Evolutionary conservation across 1,140 invertebrate species (phyloP).

Genomic region (Hylaeus anthracinus): DNA sequence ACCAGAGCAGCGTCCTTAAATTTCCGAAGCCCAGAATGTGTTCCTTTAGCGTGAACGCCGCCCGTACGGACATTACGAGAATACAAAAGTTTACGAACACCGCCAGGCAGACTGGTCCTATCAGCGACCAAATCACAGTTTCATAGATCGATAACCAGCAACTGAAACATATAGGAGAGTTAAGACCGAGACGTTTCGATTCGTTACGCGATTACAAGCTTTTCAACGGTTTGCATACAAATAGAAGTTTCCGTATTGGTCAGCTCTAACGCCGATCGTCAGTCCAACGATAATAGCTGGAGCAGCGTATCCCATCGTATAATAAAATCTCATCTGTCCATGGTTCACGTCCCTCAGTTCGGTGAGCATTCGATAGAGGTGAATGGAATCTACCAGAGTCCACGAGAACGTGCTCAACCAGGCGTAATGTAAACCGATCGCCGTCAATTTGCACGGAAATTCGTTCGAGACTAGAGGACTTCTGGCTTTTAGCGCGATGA

Average conservation of each 20-base stretch:
- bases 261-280: constrained; percentile 95
- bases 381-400: constrained; percentile 95
- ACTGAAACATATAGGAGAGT: constrained; percentile 81
- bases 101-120: constrained; percentile 90
- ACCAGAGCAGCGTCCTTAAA: constrained; percentile 91
- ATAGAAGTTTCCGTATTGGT: constrained; percentile 96
- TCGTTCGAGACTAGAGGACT: constrained; percentile 88
- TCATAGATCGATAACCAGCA: constrained; percentile 98
- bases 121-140: constrained; percentile 94
- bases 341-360: constrained; percentile 98
- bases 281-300: constrained; percentile 95
- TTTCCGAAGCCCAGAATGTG: constrained; percentile 95
- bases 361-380: constrained; percentile 96
- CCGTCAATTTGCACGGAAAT: constrained; percentile 93
- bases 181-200: constrained; percentile 42
- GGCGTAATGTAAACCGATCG: constrained; percentile 95
- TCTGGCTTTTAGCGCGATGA: constrained; percentile 91
- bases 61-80: constrained; percentile 91
- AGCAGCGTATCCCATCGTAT: constrained; percentile 96
- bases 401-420: constrained; percentile 95
- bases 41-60: constrained; percentile 94
- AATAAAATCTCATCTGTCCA: constrained; percentile 96
- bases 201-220: not conserved
- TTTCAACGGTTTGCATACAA: constrained; percentile 86
- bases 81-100: constrained; percentile 90